Evolutionary conservation across 2,888 invertebrate genomes (phyloP), one percentile per base, ranked within the genome.

Genomic region (Spisula subtruncata): DNA sequence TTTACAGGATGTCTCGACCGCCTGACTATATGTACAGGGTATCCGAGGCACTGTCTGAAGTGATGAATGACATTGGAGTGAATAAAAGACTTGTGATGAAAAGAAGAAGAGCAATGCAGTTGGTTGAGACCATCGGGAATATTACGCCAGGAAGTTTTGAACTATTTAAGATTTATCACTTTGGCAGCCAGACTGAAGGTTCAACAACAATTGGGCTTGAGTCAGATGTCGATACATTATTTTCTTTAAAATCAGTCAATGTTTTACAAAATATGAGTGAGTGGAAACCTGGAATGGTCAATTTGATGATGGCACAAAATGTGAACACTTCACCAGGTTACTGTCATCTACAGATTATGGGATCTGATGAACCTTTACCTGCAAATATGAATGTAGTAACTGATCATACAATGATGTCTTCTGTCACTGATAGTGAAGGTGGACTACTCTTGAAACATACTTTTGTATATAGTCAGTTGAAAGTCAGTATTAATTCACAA

Each of bases 21-120:
- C 1, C 20, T 18, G 48, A 46, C 41, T 5, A 41, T 46, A 25
- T 41, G 0, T 14, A 20, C 20, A 48, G 5, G 8, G 35, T 79
- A 20, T 79, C 79, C 6, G 14, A 20, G 8, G 35, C 20, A 48
- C 48, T 46, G 14, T 81, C 48, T 20, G 48, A 46, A 25, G 48
- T 46, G 35, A 1, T 81, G 18, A 5, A 14, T 81, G 48, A 81
- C n/a, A 81, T 81, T 20, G 81, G 81, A 20, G 81, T 81, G 10
- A 35, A 79, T 32, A 35, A 79, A 41, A 79, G 79, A 79, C 32
- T 79, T 1, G 20, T 32, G 29, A 25, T 81, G 81, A 46, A 81
- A 81, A 41, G 48, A 48, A 46, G 81, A 81, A 16, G 48, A 81
- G 46, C 46, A 81, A 20, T 5, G 20, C 41, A 48, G 46, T 20